Base-by-base conservation (phyloP, 2,797 vertebrate species). In the Dallia pectoralis region DNA sequence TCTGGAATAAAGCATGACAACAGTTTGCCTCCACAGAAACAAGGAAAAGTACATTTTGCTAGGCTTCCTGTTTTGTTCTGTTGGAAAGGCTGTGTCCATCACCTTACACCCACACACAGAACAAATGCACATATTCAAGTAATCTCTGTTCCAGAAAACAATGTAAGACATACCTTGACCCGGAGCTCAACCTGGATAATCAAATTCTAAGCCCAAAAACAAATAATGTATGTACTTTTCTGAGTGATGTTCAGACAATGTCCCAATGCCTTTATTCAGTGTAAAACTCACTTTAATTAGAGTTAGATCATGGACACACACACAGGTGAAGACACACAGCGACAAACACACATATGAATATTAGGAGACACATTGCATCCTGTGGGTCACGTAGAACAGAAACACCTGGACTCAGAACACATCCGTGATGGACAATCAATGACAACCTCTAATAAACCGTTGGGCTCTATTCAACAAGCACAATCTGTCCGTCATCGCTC, bases 51-150 rank as follows among this genome's bases (percentile, higher is more conserved):
- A 11, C 4, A 44, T 56, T n/a, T 22, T 56, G 8, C 2, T 22
- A 22, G 2, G 12, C 53, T 56, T 56, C 53, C 53, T 56, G 53
- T 56, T 56, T 56, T 56, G 1, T n/a, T n/a, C 53, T 56, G 22
- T 9, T 22, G 8, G 53, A 56, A 11, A 56, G n/a, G 53, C 53
- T 53, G 51, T 7, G 51, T 53, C 53, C 53, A n/a, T 22, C 53
- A 11, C 25, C 71, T 61, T 36, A 72, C 32, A 74, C 59, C 69
- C 33, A 40, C 67, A 36, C 62, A 61, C 67, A n/a, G n/a, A n/a
- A 70, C 30, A 69, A 1, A 29, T 3, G 48, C 1, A 63, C 36
- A 49, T 27, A 53, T 44, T 44, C 7, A 44, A 44, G 8, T 8
- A 44, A 44, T 44, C 3, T 36, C 7, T 36, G 33, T 3, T 3